Evolutionary conservation across 2,113 vertebrate species (phyloP), one percentile per base, ranked within the genome.

Genomic region (Donacobius atricapilla): DNA sequence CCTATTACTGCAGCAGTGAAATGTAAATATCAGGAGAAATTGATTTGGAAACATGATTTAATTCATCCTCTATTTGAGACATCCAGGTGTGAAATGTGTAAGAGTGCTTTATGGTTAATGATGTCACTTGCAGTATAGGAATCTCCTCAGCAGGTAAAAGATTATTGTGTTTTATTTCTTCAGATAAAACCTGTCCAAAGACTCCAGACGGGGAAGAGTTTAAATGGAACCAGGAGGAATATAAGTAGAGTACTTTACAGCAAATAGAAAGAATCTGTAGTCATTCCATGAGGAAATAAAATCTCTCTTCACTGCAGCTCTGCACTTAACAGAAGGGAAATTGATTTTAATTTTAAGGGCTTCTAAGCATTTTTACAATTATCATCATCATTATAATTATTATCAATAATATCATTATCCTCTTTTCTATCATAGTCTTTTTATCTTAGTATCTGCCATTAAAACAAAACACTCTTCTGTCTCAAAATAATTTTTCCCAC

Each of bases 1-100:
- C 85, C 35, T 56, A 66, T 83, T 90, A 51, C 75, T 83, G 58
- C 57, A 73, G 45, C 65, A 83, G 68, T 69, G 45, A 83, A 83
- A 94, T 64, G 89, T 88, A 95, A 93, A 84, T 79, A 86, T 47
- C 50, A 80, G 15, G 35, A 68, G 56, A 94, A 91, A 47, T 20
- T 78, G 63, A 72, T 76, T 58, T 60, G 27, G 78, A 95, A 93
- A 72, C 42, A 79, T 58, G 35, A 79, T 90, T 95, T 92, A 92
- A 95, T 84, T 95, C 23, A 66, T 88, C 60, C n/a, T 88, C 71
- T 63, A 16, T 93, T 96, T 93, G 90, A 92, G 51, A 88, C 33
- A 90, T 80, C 28, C 53, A 87, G 63, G 45, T 95, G 66, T 81
- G 57, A 92, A 95, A 95, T 77, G 48, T 89, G 27, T 31, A 89